phyloP scores from a whole-genome alignment of 2,113 vertebrate genomes.

The Phocoena sinus region DNA sequence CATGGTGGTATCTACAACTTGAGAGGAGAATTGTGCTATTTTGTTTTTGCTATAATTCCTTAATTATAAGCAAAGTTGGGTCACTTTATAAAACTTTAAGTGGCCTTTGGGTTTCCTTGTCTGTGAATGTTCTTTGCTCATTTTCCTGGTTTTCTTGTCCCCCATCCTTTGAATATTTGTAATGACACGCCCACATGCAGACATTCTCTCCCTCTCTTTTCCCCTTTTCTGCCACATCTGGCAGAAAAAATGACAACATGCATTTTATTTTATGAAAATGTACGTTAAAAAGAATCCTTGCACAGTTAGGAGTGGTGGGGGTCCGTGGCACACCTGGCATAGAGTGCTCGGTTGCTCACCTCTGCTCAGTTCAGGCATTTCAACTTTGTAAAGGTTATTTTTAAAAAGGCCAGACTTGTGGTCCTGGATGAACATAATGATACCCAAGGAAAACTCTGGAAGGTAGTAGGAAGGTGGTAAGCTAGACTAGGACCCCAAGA shows the following conservation, averaged over 20 bases:
- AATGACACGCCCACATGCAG: rapidly evolving
- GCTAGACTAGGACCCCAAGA: neutral
- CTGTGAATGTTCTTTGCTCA: neutral
- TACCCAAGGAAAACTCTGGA: neutral
- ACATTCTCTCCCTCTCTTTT: neutral
- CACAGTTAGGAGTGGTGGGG: neutral
- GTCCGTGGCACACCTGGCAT: neutral
- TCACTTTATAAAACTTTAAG: neutral
- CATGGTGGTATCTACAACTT: neutral
- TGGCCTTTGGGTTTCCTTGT: too few relatives aligned
- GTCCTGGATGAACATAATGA: neutral
- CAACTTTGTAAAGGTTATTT: neutral
- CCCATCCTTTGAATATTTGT: too few relatives aligned
- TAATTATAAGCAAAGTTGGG: neutral
- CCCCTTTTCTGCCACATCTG: neutral
- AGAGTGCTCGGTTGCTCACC: neutral
- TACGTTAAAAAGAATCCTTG: neutral
- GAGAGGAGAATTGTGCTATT: neutral
- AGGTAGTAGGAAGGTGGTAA: neutral
- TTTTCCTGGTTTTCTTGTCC: neutral
- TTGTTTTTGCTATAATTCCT: neutral
- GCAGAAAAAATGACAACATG: rapidly evolving
- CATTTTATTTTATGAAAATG: neutral
- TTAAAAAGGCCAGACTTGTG: too few relatives aligned
- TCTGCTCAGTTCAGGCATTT: neutral